A percentile compares a stretch with the other conserved stretches of the same genome.
phyloP scores from a whole-genome alignment of 2,113 vertebrate species.

The Abramis brama region DNA sequence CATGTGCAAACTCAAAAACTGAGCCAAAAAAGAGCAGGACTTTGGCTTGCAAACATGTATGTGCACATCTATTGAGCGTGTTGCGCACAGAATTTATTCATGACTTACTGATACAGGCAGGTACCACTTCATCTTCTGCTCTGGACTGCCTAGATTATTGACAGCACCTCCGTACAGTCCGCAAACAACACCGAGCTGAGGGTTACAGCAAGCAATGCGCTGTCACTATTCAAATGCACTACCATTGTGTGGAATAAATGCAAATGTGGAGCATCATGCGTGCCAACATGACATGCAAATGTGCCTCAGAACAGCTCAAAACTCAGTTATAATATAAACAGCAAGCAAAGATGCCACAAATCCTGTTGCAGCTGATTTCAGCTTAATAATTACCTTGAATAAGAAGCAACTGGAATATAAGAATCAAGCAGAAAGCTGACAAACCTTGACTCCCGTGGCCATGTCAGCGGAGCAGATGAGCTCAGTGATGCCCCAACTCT shows the following conservation, averaged over 20 bases:
- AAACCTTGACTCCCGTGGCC: constrained; percentile 71
- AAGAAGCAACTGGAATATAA: neutral
- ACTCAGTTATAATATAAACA: neutral
- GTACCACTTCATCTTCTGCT: constrained; percentile 68
- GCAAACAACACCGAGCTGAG: constrained; percentile 71
- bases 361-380: neutral
- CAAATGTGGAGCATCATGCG: neutral
- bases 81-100: neutral
- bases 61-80: neutral
- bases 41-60: neutral
- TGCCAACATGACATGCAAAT: constrained; percentile 17
- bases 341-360: neutral
- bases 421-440: neutral
- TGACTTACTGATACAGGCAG: constrained; percentile 65
- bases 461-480: constrained; percentile 66
- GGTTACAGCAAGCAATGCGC: constrained; percentile 43
- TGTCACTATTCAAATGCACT: neutral
- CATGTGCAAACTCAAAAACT: neutral
- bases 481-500: constrained; percentile 67
- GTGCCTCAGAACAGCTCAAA: neutral
- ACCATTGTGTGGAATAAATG: neutral
- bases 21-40: neutral
- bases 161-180: constrained; percentile 71
- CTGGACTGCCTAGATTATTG: constrained; percentile 67
- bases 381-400: no score